Evolutionary conservation across 1,140 invertebrate genomes (phyloP).

Genomic region (Dermatophagoides farinae): DNA sequence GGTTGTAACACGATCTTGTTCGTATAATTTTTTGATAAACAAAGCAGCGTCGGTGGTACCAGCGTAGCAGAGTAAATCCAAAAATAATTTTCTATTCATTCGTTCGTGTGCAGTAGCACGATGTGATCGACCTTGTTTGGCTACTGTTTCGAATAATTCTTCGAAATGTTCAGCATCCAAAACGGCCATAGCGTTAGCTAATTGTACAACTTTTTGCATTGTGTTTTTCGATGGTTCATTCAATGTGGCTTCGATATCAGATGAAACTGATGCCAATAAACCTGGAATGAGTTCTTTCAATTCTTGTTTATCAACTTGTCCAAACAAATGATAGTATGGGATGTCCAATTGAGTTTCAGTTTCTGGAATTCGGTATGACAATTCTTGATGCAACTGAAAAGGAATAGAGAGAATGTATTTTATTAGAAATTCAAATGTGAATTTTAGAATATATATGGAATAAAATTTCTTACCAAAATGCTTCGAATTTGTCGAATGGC

Average conservation of each 20-base stretch:
- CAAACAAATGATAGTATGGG: constrained; percentile 11
- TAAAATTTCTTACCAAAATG: not conserved
- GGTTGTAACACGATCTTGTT: not conserved
- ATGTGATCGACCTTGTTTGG: not conserved
- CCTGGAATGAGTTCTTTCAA: not conserved
- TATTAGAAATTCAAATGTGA: not conserved
- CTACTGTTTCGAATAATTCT: constrained; percentile 2
- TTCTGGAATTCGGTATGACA: constrained; percentile 8
- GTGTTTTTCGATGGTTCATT: constrained; percentile 10
- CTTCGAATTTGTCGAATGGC: not conserved
- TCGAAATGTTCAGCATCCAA: not conserved
- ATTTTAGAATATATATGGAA: not conserved
- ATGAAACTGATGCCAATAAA: constrained; percentile 5
- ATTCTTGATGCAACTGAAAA: constrained; percentile 3
- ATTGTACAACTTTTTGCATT: constrained; percentile 10
- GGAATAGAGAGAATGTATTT: not conserved
- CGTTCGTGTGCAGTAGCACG: constrained; percentile 10
- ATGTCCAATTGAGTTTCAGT: constrained; percentile 6
- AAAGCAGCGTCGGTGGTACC: constrained; percentile 10
- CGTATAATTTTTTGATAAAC: constrained; percentile 10
- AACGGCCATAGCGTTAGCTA: constrained; percentile 10
- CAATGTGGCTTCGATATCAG: constrained; percentile 13
- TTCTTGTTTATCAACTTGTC: constrained; percentile 4
- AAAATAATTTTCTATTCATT: constrained; percentile 11
- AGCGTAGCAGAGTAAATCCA: constrained; percentile 11